Evolutionary conservation across 2,113 vertebrate genomes (phyloP), one percentile per base, ranked within the genome.

Genomic region (Thermophis baileyi): DNA sequence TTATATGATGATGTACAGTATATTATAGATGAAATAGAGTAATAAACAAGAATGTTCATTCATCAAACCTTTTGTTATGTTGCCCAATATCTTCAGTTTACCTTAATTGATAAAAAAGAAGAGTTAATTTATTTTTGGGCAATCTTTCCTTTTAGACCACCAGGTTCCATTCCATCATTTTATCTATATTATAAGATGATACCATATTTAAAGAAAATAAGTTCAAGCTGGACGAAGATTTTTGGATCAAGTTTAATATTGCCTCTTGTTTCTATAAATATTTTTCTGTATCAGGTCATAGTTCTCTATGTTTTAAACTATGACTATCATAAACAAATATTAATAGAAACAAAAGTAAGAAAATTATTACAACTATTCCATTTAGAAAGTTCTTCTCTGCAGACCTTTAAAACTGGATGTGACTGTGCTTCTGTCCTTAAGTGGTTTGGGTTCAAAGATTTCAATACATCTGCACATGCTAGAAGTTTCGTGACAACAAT

Each of bases 261-360:
- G 85, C 89, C 92, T 93, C 87, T 94, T 97, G 96, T 97, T 94
- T 96, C 97, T 96, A 90, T 89, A 92, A 96, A 95, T 94, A 97
- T 97, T 97, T 51, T 25, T 55, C 91, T 53, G 93, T 90, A 95
- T 98, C 98, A 96, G 95, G 97, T 95, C 97, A 97, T 94, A 98
- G 96, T 97, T 0, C 0, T 89, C 93, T 81, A 22, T n/a, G 95
- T 97, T 98, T 98, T 98, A 87, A 47, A 92, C 98, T 97, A 92
- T 97, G 97, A 96, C 97, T 93, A 0, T 98, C 98, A 98, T 97
- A 92, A 94, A 97, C 95, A 97, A 98, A 97, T 96, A 97, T 81
- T 94, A 95, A 95, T 94, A 96, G 97, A 98, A 96, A 97, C 97
- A 97, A 95, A 94, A 90, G 35, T 90, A 91, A 94, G 93, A 47